These are phyloP conservation scores for Orycteropus afer DNA, from an alignment of 2,113 vertebrate genomes.

Conservation along the genomic window DNA sequence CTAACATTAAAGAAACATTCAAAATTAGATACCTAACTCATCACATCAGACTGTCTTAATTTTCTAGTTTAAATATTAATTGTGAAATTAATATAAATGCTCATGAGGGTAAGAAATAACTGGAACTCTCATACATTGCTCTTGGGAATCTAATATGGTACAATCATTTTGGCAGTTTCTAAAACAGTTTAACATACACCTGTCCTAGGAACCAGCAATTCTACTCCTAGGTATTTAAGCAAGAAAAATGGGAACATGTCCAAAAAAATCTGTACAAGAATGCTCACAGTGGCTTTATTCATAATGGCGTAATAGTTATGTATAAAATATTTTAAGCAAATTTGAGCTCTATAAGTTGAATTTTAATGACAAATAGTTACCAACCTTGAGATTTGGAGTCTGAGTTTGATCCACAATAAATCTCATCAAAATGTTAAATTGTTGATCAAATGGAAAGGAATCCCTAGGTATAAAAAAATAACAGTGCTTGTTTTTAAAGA, in stretches of 20 bases:
- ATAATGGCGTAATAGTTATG: not conserved
- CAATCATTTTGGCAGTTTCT: not conserved
- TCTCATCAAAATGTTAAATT: slow-evolving; percentile 99
- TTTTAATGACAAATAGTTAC: slow-evolving; percentile 59
- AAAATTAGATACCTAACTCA: slow-evolving; percentile 22
- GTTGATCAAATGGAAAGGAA: slow-evolving; percentile 98
- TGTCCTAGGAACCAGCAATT: not conserved
- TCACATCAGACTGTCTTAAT: not conserved
- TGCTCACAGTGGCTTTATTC: not conserved
- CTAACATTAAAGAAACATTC: not conserved
- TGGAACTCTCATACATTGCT: not conserved
- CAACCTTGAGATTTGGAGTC: slow-evolving; percentile 98
- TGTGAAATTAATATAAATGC: slow-evolving; percentile 6
- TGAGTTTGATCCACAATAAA: slow-evolving; percentile 99
- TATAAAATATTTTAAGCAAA: not conserved
- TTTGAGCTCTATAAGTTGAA: slow-evolving; percentile 7
- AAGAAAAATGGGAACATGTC: not conserved
- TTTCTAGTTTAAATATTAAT: not conserved
- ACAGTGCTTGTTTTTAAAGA: slow-evolving; percentile 50
- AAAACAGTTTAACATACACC: not conserved
- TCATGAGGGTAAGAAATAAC: not conserved
- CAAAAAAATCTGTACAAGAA: not conserved
- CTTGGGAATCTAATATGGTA: not conserved
- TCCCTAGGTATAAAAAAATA: slow-evolving; percentile 88
- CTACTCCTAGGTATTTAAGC: not conserved